Evolutionary conservation across 2,113 vertebrate species (phyloP), one percentile per base, ranked within the genome.

Genomic region (Poecilia latipinna): DNA sequence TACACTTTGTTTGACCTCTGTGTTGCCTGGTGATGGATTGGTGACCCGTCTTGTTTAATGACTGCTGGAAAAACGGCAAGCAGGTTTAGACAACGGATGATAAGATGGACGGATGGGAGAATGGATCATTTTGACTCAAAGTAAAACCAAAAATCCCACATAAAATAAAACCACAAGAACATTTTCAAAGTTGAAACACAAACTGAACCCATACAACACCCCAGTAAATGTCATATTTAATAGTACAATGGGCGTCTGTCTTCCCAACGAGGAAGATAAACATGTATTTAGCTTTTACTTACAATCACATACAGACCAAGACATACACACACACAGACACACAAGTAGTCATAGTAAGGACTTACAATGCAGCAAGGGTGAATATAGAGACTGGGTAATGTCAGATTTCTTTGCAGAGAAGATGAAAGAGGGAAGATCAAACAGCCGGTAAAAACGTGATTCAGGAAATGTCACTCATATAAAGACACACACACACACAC

Each of bases 351-450:
- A 67, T 73, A 78, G 76, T 82, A 80, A 70, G 31, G 65, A 61
- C 74, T 64, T 42, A 70, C 85, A 86, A 89, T 82, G 65, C 70
- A 78, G 79, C 39, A 0, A 86, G 88, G 81, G 66, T 83, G 74
- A 84, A 77, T 69, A n/a, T 72, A 82, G 79, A 86, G 91, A 88
- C 80, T 83, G 74, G 78, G 83, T 86, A 87, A 92, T 90, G 89
- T 89, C 88, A 90, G 88, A 78, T 90, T 91, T 90, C 89, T 93
- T 93, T 92, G 82, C 86, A 37, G 77, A 90, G 91, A 86, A 91
- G 92, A 93, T 92, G 90, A 91, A 92, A 93, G 92, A 84, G 76
- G 51, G 72, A 78, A 88, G 90, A 93, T 93, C 90, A 93, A 93
- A 93, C 90, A 90, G 79, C 63, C 74, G 0, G 74, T 75, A 69